Evolutionary conservation across 2,888 invertebrate genomes (phyloP).

Genomic region (Sepiola atlantica): DNA sequence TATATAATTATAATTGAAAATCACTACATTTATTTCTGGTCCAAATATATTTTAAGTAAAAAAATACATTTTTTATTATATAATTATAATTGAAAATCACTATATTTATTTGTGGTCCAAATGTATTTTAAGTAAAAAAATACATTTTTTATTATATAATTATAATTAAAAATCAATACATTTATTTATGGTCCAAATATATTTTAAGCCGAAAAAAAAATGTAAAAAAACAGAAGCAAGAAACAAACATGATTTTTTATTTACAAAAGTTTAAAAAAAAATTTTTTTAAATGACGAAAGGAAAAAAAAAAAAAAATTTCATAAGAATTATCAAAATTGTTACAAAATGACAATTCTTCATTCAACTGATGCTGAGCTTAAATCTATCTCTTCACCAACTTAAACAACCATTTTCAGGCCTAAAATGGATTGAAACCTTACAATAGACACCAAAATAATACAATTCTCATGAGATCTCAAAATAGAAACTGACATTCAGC

Average conservation of each 20-base stretch:
- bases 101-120: too few relatives aligned
- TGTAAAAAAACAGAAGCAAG: background rate
- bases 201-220: background rate
- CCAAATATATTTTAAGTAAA: too few relatives aligned
- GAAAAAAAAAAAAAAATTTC: background rate
- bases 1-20: too few relatives aligned
- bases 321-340: background rate
- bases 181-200: background rate
- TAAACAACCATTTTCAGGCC: background rate
- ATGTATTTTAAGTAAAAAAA: too few relatives aligned
- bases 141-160: too few relatives aligned
- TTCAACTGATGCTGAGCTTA: background rate
- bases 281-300: too few relatives aligned
- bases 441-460: background rate
- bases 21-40: too few relatives aligned
- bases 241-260: too few relatives aligned
- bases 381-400: background rate
- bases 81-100: too few relatives aligned
- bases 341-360: background rate
- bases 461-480: background rate
- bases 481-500: background rate
- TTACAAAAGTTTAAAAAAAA: too few relatives aligned
- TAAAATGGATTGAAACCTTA: constrained; percentile 6
- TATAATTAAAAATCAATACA: background rate
- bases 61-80: too few relatives aligned